phyloP scores from a whole-genome alignment of 2,888 invertebrate species.

The Chrysolina haemoptera region DNA sequence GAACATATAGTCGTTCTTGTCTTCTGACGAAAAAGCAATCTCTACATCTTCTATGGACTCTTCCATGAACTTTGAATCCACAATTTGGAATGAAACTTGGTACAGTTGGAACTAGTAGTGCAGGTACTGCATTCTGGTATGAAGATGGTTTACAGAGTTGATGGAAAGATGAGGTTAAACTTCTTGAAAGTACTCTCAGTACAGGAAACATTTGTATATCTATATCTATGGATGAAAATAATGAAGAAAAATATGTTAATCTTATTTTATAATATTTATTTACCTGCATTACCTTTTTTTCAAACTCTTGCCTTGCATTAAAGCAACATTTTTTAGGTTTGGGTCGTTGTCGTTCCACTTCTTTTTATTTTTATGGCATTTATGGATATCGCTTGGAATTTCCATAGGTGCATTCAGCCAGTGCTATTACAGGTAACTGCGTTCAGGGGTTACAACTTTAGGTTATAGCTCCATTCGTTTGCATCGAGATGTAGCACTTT shows the following conservation, averaged over 20 bases:
- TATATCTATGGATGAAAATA: background rate
- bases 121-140: constrained; percentile 38
- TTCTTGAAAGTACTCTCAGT: background rate
- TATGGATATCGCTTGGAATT: no score
- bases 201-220: constrained; percentile 1
- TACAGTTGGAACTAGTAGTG: constrained; percentile 48
- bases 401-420: no score
- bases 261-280: no score
- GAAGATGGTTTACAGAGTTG: constrained; percentile 6
- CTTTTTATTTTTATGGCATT: no score
- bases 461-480: no score
- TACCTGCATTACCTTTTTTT: background rate
- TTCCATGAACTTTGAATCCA: constrained; percentile 82
- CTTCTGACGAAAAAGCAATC: constrained; percentile 83
- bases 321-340: no score
- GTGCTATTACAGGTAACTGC: no score
- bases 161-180: constrained; percentile 10
- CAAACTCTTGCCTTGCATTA: no score
- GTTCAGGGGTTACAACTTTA: no score
- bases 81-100: constrained; percentile 63
- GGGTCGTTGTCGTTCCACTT: no score
- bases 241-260: no score
- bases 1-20: constrained; percentile 79
- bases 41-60: constrained; percentile 80
- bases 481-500: no score